Evolutionary conservation across 2,888 invertebrate genomes (phyloP), one percentile per base, ranked within the genome.

Genomic region (Hydriomena furcata): DNA sequence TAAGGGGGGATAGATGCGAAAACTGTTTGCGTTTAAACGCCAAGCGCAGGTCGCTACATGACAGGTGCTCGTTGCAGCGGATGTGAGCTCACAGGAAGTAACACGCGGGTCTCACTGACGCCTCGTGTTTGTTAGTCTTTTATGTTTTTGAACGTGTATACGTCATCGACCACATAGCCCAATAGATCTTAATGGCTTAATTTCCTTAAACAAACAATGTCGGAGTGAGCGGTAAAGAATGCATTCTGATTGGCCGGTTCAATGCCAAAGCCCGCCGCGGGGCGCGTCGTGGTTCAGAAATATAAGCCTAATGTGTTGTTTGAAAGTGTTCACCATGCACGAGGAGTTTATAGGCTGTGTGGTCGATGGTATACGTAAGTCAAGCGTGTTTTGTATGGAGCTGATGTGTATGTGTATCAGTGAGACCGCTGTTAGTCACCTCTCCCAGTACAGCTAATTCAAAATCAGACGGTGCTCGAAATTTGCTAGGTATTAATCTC

Each of bases 41-140:
- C 75, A 75, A 77, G 77, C 76, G 42, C 21, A 51, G 30, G 50
- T 60, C 63, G 61, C 73, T 73, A 73, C 70, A 71, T 73, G 68
- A 73, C 76, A 73, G 21, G 52, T 52, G 52, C 46, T 32, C 5
- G 42, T 52, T 46, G 41, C 45, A 21, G 41, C 43, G 43, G 32
- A 46, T 41, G 45, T 46, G 45, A 41, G 44, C 27, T 27, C 7
- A 17, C 17, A 23, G 37, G 27, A 31, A 32, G 44, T 36, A 31
- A 37, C 40, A 28, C 36, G 30, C 43, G 11, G 37, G 28, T 28
- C 45, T 45, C 41, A 53, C 53, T 52, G 48, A 41, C 34, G 44
- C 42, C 25, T 10, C 13, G 47, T 17, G 46, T 46, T 17, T 2
- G 40, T 47, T 47, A 47, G 40, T 47, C 20, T 31, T 25, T 23